These are phyloP conservation scores for Corythaixoides concolor DNA, from an alignment of 2,113 vertebrate species.

Conservation along the genomic window DNA sequence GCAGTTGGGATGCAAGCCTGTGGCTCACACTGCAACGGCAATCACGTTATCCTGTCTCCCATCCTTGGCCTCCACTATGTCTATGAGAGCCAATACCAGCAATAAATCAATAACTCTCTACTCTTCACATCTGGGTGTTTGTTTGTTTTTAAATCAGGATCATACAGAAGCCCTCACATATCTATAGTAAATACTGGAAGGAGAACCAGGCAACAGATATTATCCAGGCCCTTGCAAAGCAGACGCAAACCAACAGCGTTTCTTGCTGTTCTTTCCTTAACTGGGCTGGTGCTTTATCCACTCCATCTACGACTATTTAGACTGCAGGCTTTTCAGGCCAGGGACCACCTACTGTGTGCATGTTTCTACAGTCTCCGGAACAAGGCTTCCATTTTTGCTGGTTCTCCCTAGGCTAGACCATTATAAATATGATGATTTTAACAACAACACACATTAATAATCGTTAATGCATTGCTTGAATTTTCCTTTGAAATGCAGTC, in stretches of 20 bases:
- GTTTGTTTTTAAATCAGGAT: background rate
- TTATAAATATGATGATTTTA: slow-evolving; percentile 62
- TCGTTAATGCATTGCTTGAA: slow-evolving; percentile 20
- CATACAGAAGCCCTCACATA: background rate
- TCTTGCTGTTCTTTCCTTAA: background rate
- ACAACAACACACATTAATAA: slow-evolving; percentile 69
- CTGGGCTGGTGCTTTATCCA: background rate
- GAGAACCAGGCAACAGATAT: background rate
- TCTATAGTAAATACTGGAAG: background rate
- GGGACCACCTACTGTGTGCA: slow-evolving; percentile 45
- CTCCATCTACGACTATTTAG: slow-evolving; percentile 18
- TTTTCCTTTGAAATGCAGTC: slow-evolving; percentile 58
- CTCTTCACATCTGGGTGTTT: background rate
- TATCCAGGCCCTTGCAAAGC: background rate
- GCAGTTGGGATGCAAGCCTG: background rate
- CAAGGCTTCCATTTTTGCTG: slow-evolving; percentile 45
- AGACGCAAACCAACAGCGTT: background rate
- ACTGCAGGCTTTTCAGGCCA: slow-evolving; percentile 15
- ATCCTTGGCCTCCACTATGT: background rate
- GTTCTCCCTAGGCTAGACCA: slow-evolving; percentile 53
- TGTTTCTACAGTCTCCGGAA: slow-evolving; percentile 17
- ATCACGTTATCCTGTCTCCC: background rate
- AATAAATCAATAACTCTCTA: background rate
- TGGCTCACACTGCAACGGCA: background rate
- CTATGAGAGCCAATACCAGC: background rate